Evolutionary conservation across 2,113 vertebrate species (phyloP), one percentile per base, ranked within the genome.

Genomic region (Herpetotheres cachinnans): DNA sequence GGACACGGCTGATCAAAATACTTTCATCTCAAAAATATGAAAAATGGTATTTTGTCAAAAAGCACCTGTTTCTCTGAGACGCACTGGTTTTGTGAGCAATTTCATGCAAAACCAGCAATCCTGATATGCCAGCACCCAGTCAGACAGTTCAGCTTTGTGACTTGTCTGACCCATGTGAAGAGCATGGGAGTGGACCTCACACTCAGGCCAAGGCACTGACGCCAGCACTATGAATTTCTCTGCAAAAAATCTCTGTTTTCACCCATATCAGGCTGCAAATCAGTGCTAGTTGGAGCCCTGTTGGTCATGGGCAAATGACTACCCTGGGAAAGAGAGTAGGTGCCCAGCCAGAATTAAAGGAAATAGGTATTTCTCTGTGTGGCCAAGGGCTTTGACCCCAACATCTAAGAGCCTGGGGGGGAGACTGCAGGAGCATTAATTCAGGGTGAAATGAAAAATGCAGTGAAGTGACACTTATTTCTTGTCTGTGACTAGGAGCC

Each of bases 401-500:
- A 6, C 20, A 7, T 3, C 18, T 21, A 14, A 73, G 30, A 66
- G 34, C 24, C 47, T 29, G 19, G 9, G 24, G 36, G 46, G 34
- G 42, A 63, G 22, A 9, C 32, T 71, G 25, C 34, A 63, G 49
- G n/a, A 66, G 52, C 34, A 16, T 78, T 55, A 74, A 0, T 47
- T 71, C 38, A 40, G 55, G 25, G 19, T 74, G 38, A 91, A 76
- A 88, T 26, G 10, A 1, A 0, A 42, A 47, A 42, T 20, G 16
- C 10, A 52, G 16, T 14, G 55, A 74, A 27, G 21, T 59, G 67
- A 86, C 46, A 21, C 21, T 71, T 72, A 3, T 7, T 24, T 91
- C 20, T 89, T 52, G 2, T 46, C 42, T 76, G 50, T 69, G 15
- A 40, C 50, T 36, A 98, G 98, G 97, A 49, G 95, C 73, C 16